Conservation (phyloP, 2,888 invertebrate species). For the Lepidochrysops patricia region DNA sequence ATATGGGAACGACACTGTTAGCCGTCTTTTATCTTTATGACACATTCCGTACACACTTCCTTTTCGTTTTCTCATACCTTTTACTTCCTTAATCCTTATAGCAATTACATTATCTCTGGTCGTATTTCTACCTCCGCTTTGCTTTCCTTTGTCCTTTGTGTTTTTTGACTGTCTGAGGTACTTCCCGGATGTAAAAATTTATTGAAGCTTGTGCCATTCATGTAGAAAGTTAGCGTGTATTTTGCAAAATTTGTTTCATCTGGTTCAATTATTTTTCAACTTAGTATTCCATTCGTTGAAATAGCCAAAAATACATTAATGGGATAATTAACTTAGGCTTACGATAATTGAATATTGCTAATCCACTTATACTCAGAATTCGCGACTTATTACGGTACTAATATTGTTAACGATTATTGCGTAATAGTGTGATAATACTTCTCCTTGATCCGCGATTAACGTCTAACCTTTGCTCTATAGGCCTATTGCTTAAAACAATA, state of each 20-base stretch:
- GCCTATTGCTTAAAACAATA: no score
- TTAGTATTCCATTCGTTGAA: neutral
- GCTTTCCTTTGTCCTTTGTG: neutral
- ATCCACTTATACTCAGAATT: neutral
- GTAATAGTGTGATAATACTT: neutral
- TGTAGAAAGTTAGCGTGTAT: neutral
- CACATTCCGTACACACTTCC: neutral
- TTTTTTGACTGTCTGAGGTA: neutral
- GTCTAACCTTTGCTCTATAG: no score
- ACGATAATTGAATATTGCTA: slow-evolving; percentile 5
- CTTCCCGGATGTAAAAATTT: neutral
- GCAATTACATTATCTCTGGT: neutral
- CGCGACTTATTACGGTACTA: neutral
- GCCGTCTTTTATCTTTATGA: neutral
- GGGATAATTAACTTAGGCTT: neutral
- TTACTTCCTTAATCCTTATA: neutral
- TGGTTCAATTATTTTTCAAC: neutral
- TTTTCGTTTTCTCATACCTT: neutral
- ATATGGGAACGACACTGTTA: neutral
- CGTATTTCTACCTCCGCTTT: neutral
- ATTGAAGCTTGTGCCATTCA: neutral
- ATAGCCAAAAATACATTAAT: neutral
- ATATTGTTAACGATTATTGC: neutral
- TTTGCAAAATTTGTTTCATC: neutral
- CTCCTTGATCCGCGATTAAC: neutral